phyloP scores from a whole-genome alignment of 2,888 invertebrate genomes.

The Timandra comae region DNA sequence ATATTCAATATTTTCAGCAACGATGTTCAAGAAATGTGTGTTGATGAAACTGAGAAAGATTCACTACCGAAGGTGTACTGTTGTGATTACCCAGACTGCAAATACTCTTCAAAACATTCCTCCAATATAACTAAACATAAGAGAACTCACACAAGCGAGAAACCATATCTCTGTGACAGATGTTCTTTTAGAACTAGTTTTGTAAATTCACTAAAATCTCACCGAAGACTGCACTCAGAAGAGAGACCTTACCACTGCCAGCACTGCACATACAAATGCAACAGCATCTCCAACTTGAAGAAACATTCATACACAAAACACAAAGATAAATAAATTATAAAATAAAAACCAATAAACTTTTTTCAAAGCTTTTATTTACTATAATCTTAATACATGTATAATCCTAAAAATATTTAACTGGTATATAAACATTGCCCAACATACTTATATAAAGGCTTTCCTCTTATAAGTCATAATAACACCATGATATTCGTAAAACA shows the following conservation, averaged over 20 bases:
- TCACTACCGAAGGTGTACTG: constrained; percentile 58
- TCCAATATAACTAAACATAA: constrained; percentile 67
- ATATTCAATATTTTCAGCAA: constrained; percentile 19
- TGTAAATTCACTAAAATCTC: constrained; percentile 62
- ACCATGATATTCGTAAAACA: constrained; percentile 50
- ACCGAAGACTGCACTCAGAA: constrained; percentile 58
- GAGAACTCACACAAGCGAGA: constrained; percentile 59
- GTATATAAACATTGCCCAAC: constrained; percentile 61
- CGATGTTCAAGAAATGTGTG: constrained; percentile 24
- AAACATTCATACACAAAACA: constrained; percentile 41
- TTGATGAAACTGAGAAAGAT: constrained; percentile 59
- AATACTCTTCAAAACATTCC: constrained; percentile 69
- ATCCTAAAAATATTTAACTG: constrained; percentile 56
- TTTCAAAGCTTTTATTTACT: constrained; percentile 49
- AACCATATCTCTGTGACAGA: constrained; percentile 63
- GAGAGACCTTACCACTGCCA: constrained; percentile 59
- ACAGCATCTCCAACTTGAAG: constrained; percentile 69
- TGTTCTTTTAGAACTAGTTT: constrained; percentile 67
- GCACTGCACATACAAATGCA: constrained; percentile 58
- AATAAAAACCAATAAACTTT: constrained; percentile 18
- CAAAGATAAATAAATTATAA: constrained; percentile 15
- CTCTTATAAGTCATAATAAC: constrained; percentile 61
- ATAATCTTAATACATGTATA: constrained; percentile 51
- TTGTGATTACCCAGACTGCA: constrained; percentile 71
- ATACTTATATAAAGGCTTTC: constrained; percentile 49